Percentiles rank a stretch among this genome's conserved stretches.
phyloP scores from a whole-genome alignment of 1,140 invertebrate species.

The Phymastichus coffea region DNA sequence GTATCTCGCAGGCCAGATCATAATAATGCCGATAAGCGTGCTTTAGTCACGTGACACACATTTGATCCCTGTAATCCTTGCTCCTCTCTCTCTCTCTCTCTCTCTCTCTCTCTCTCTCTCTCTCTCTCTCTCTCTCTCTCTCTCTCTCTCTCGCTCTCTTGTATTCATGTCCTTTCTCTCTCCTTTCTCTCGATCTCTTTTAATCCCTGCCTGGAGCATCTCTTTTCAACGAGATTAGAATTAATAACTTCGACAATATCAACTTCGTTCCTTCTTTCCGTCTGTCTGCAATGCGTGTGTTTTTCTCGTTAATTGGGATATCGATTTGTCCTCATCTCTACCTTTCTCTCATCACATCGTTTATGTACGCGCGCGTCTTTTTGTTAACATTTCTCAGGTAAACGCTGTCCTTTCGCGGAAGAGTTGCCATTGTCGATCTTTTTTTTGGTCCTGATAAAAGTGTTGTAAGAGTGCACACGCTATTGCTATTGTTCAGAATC shows the following conservation, averaged over 20 bases:
- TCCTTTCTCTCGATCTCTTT: no score
- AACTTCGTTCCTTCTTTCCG: conserved; percentile 3
- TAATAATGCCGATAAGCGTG: conserved; percentile 46
- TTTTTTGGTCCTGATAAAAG: no score
- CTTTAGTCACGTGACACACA: conserved; percentile 33
- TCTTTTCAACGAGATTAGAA: conserved; percentile 26
- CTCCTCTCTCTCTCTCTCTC: not conserved
- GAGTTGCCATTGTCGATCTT: no score
- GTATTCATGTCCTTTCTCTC: not conserved
- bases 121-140: conserved; percentile 1
- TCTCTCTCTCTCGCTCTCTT: not conserved
- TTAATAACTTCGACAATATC: conserved; percentile 23
- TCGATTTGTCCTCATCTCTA: not conserved
- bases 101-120: not conserved
- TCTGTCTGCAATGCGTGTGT: not conserved
- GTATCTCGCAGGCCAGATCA: conserved; percentile 49
- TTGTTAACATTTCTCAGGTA: no score
- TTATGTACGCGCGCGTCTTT: not conserved
- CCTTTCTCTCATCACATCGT: not conserved
- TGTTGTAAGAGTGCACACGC: no score
- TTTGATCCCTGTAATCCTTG: conserved; percentile 21
- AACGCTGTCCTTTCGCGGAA: no score
- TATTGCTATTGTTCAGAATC: no score
- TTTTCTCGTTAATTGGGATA: not conserved
- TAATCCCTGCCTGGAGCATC: conserved; percentile 7